Base-by-base conservation (phyloP, 2,113 vertebrate genomes). In the Xenus cinereus region DNA sequence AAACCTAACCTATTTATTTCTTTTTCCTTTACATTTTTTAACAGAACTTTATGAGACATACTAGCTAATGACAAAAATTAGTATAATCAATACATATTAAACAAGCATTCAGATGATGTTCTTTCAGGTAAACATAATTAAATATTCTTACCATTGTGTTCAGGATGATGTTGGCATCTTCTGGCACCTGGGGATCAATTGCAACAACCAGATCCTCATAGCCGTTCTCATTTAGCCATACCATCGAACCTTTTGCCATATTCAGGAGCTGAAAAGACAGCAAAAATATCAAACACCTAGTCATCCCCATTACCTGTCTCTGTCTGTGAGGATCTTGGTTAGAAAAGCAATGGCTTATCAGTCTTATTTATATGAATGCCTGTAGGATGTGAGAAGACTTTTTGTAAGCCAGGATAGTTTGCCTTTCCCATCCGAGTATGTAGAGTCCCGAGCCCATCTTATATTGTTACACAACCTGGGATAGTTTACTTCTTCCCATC, bases 131-230 rank as follows among this genome's bases (percentile, higher is more conserved):
- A 78, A 59, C 6, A 39, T 54, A n/a, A 63, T 80, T 41, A 59
- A 83, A n/a, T 43, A 37, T 85, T 26, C 90, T 94, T 97, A 98
- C 98, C 98, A 97, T 85, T 33, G 96, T 97, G 10, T 96, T 95
- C 62, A 78, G 78, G 74, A 98, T 95, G 43, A 98, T 95, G 21
- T 84, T 87, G 69, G 78, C 46, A 84, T 98, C 94, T 88, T 98
- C 98, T 32, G 92, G 90, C 24, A 98, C 66, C 19, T 21, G 48
- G 24, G 97, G 97, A 56, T 98, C 83, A 73, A 98, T 98, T 57
- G 98, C 98, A 81, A 98, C 94, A 91, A 98, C 96, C 51, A 98
- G 83, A 30, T 97, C 90, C 77, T 98, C 97, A 59, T 97, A 98
- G 37, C 98, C 98, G 46, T 97, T 97, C 37, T 96, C 93, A 37